Base-by-base conservation (phyloP, 53 echinoderm and acorn worm species). In the Patiria pectinifera region DNA sequence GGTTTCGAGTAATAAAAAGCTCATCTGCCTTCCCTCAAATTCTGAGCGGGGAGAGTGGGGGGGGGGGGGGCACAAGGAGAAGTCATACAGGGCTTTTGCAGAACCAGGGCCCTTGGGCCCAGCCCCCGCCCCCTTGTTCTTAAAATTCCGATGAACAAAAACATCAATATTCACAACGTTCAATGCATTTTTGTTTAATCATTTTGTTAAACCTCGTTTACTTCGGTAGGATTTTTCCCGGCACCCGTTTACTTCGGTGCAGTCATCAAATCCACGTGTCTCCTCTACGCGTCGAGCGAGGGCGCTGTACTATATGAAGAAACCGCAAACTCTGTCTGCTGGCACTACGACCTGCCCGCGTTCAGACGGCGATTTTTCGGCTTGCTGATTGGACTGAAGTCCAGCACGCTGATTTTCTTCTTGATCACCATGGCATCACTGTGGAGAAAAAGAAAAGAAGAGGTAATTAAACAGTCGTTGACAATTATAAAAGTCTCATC, bases 381-480 rank as follows among this genome's bases (percentile, higher is more conserved):
- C 13, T 24, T 82, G 82, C 19, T 82, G 59, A 82, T 82, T 18
- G 82, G 82, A 21, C 59, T 82, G 82, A 82, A 82, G 24, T 82
- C 82, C 26, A 59, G 58, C 82, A 59, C 82, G 58, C 45, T 82
- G n/a, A 59, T 82, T 2, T 82, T 82, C 82, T 82, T 82, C 22
- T 60, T 82, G 82, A 24, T 82, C 82, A 58, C 53, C 23, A 59
- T 59, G n/a, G n/a, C 53, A n/a, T 82, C 82, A 24, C 59, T 82
- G 26, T 82, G 59, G 58, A 53, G 82, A 24, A 82, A 24, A 22
- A 59, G 82, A 59, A 82, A 59, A 59, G 82, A 53, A 82, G 23
- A 59, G 82, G 82, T 82, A 80, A 80, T 80, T 53, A 4, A 80
- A 80, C 58, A 82, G 82, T n/a, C n/a, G n/a, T n/a, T n/a, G n/a